These are phyloP conservation scores for Channa maculata DNA, from an alignment of 2,113 vertebrate genomes.

Conservation along the genomic window DNA sequence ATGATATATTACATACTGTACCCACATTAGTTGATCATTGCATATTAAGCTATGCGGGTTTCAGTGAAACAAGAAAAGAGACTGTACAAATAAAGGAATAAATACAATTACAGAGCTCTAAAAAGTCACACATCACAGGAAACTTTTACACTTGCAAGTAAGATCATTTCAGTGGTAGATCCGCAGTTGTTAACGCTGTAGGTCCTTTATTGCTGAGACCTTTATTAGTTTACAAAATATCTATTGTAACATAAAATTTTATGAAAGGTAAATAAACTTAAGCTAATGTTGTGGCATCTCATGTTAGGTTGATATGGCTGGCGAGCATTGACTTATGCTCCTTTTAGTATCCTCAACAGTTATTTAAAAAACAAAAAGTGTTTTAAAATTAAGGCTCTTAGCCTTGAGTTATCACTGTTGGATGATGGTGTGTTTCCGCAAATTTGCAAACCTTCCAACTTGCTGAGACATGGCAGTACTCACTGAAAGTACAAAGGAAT, in stretches of 20 bases:
- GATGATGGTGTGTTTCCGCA: constrained; percentile 2
- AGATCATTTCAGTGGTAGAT: not conserved
- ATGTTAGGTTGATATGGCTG: not conserved
- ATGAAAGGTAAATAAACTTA: constrained; percentile 15
- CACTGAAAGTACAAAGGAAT: not conserved
- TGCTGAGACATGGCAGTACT: constrained; percentile 9
- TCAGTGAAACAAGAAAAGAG: no score
- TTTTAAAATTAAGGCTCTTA: constrained; percentile 10
- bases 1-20: no score
- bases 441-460: constrained; percentile 13
- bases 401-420: constrained; percentile 12
- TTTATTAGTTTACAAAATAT: not conserved
- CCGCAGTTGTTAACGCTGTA: not conserved
- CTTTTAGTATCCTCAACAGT: constrained; percentile 2
- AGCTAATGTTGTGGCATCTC: not conserved
- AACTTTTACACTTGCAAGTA: no score
- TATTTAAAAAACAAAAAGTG: constrained; percentile 9
- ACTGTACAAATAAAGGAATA: no score
- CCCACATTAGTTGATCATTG: no score
- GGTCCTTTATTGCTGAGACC: not conserved
- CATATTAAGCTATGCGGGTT: no score
- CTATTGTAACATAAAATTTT: constrained; percentile 8
- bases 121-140: no score
- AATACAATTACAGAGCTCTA: not conserved
- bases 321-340: constrained; percentile 13